Percentiles rank a stretch among this genome's conserved stretches.
phyloP scores from a whole-genome alignment of 2,888 invertebrate genomes.

The Conus canariensis region DNA sequence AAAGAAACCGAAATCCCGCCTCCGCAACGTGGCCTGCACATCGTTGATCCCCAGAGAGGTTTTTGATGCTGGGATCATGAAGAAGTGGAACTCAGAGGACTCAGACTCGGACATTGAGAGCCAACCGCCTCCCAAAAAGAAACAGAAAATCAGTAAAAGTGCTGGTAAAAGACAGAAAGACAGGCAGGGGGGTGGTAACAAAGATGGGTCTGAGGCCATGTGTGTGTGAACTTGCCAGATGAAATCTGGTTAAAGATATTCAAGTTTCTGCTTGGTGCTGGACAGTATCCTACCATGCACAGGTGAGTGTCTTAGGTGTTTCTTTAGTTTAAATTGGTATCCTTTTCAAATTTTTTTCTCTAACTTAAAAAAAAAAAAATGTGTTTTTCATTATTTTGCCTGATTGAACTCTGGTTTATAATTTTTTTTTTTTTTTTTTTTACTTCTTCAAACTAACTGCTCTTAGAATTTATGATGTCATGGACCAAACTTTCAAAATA shows the following conservation, averaged over 20 bases:
- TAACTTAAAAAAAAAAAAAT: neutral
- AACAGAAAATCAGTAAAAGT: neutral
- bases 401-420: too few relatives aligned
- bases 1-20: conserved; percentile 15
- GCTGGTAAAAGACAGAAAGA: neutral
- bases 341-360: neutral
- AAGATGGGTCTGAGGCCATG: conserved; percentile 15
- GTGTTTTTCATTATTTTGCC: too few relatives aligned
- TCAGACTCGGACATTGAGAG: neutral
- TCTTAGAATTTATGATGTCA: too few relatives aligned
- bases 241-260: conserved; percentile 48
- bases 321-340: too few relatives aligned
- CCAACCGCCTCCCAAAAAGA: neutral
- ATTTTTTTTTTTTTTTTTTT: too few relatives aligned
- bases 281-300: conserved; percentile 47
- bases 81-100: conserved; percentile 31
- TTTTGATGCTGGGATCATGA: conserved; percentile 35
- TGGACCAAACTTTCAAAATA: too few relatives aligned
- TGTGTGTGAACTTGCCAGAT: conserved; percentile 35
- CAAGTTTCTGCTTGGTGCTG: conserved; percentile 25
- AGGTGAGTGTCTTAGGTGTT: conserved; percentile 20
- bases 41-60: conserved; percentile 2
- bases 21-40: conserved; percentile 28
- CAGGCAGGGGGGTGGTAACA: neutral
- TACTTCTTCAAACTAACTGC: too few relatives aligned